A percentile compares a stretch with the other conserved stretches of the same genome.
Conservation (phyloP, 2,113 vertebrate genomes). For the Lathamus discolor region DNA sequence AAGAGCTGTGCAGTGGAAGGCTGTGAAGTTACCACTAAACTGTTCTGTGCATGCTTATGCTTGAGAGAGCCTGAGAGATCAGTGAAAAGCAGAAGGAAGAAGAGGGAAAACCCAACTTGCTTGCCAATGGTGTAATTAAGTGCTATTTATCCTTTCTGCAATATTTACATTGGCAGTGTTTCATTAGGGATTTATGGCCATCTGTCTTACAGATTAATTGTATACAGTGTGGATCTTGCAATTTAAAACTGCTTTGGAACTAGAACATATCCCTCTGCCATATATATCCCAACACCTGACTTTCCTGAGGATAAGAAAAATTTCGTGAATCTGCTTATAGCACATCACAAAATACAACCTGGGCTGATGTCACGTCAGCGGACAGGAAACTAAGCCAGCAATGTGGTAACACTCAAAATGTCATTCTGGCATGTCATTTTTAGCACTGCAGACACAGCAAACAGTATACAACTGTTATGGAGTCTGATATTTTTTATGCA, state of each 20-base stretch:
- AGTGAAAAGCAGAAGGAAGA: neutral
- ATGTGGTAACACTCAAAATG: neutral
- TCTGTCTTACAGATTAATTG: constrained; percentile 37
- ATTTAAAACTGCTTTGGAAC: neutral
- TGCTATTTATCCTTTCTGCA: constrained; percentile 38
- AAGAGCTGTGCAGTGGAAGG: neutral
- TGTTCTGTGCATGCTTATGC: rapidly evolving
- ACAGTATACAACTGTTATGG: neutral
- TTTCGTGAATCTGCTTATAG: neutral
- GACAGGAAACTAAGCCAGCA: neutral
- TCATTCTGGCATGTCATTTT: neutral
- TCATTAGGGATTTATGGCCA: constrained; percentile 49
- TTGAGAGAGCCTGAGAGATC: neutral
- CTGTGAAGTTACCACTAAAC: neutral
- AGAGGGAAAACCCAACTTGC: neutral
- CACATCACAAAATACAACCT: neutral
- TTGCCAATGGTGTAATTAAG: constrained; percentile 21
- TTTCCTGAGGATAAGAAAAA: neutral
- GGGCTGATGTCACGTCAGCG: neutral
- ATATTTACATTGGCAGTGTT: constrained; percentile 35
- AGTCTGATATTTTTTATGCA: neutral
- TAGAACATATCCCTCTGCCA: neutral
- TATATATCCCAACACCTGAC: neutral
- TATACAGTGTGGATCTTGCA: neutral
- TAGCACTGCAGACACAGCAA: neutral